These are phyloP conservation scores for Carlito syrichta DNA, from an alignment of 2,113 vertebrate species.

Conservation along the genomic window DNA sequence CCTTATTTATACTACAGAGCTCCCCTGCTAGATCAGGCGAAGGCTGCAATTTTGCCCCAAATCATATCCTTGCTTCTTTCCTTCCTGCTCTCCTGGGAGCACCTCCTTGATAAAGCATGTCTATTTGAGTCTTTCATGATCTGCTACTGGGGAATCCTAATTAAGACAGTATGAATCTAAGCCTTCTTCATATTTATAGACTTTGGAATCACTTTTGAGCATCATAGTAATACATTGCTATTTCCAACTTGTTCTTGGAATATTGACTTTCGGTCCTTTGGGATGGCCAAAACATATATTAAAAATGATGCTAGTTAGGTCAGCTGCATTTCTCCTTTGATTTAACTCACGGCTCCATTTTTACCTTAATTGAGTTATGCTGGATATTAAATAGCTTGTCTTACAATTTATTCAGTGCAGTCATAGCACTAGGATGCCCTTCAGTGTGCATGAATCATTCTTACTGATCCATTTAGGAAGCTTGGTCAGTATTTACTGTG, in stretches of 20 bases:
- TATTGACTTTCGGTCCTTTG: not conserved
- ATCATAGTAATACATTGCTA: not conserved
- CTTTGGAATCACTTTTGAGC: not conserved
- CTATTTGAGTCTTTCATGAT: not conserved
- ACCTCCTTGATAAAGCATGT: not conserved
- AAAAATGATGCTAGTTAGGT: not conserved
- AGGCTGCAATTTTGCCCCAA: not conserved
- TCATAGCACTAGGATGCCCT: not conserved
- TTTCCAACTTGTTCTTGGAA: not conserved
- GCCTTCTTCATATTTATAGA: not conserved
- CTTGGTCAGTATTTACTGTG: not conserved
- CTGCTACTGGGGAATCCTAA: not conserved
- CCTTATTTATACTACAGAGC: not conserved
- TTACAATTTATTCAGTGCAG: not conserved
- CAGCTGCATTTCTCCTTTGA: not conserved
- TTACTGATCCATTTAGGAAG: not conserved
- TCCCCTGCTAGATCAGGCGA: not conserved
- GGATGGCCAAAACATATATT: not conserved
- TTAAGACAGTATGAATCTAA: not conserved
- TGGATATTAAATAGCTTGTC: not conserved
- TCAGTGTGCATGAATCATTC: not conserved
- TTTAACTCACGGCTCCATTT: not conserved
- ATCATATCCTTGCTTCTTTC: not conserved
- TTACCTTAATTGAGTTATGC: constrained; percentile 10
- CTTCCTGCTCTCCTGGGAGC: not conserved